Percentiles rank a stretch among this genome's conserved stretches.
phyloP scores from a whole-genome alignment of 2,888 invertebrate genomes.

The Melangyna quadrimaculata region DNA sequence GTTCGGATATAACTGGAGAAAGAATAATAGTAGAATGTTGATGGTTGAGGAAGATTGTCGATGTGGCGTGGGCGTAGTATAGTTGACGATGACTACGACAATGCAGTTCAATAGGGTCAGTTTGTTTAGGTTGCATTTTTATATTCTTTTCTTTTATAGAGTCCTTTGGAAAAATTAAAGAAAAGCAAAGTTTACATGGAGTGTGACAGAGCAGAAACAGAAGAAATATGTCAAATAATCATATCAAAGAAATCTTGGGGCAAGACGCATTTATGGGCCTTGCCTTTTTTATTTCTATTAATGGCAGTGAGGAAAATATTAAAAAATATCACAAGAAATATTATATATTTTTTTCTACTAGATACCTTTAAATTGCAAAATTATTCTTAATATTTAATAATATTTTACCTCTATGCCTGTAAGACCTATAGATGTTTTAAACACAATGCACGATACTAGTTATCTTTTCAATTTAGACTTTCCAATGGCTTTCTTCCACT shows the following conservation, averaged over 20 bases:
- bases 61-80: slow-evolving; percentile 1
- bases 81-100: no score
- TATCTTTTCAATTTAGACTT: no score
- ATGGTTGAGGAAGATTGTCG: background rate
- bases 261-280: background rate
- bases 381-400: no score
- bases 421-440: no score
- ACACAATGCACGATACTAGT: no score
- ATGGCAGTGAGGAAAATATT: no score
- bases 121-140: slow-evolving; percentile 7
- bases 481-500: no score
- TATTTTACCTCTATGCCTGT: no score
- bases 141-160: background rate
- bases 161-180: background rate
- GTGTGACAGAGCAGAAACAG: background rate
- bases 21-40: background rate
- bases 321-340: no score
- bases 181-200: background rate
- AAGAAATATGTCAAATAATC: background rate
- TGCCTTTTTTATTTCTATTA: background rate
- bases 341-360: no score
- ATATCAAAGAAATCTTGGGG: background rate
- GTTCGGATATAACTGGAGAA: background rate
- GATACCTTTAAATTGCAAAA: no score
- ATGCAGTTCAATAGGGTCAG: slow-evolving; percentile 23